Evolutionary conservation across 2,797 vertebrate species (phyloP), one percentile per base, ranked within the genome.

Genomic region (Poecilia picta): DNA sequence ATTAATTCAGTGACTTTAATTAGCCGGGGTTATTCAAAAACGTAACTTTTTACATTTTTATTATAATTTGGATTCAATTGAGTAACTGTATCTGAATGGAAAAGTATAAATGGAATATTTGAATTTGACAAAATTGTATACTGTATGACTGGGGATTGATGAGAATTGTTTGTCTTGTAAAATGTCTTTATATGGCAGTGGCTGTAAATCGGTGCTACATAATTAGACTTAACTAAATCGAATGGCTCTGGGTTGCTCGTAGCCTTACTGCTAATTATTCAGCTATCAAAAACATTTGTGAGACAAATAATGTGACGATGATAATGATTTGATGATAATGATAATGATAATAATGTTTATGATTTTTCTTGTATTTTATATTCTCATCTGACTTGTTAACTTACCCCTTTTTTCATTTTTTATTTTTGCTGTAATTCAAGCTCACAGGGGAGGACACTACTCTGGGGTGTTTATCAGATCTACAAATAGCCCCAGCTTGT

Each of bases 391-490:
- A 70, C 23, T 25, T 70, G 25, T 18, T 68, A 55, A 45, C n/a
- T 70, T 25, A 23, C 4, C 39, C 11, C 47, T 64, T 33, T 39
- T 66, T 39, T 25, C 28, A 33, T 2, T 8, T 39, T 51, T 39
- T n/a, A 11, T 76, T 51, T 51, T 76, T 16, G 11, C 55, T 12
- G n/a, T 39, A 28, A 28, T 59, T 78, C 45, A 47, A 51, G 45
- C 10, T 64, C 33, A 49, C 39, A 39, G 31, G 23, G 47, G 45
- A 28, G 66, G 73, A 59, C 51, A 46, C 39, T 28, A 71, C 72
- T 41, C 71, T 10, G 43, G 81, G 41, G 68, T 41, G 7, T 78
- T 79, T 77, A 79, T 84, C 83, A 79, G 82, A 88, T 75, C 57
- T 72, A 78, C 71, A 83, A 77, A 86, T n/a, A 64, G 64, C 57